Conservation (phyloP, 1,140 invertebrate genomes). For the Oryzaephilus surinamensis region DNA sequence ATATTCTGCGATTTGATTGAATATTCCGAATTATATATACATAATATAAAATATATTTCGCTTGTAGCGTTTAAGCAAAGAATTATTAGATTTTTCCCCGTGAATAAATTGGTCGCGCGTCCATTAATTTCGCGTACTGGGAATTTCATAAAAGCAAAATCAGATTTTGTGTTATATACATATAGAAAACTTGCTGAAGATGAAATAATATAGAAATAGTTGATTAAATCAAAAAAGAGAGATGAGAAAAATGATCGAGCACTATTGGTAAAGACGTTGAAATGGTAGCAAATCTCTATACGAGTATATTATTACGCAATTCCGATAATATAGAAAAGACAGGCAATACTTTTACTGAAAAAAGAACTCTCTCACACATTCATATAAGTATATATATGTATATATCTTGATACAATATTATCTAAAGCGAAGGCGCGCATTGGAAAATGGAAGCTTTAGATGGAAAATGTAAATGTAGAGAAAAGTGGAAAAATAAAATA, state of each 20-base stretch:
- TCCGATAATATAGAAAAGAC: no score
- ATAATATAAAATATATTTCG: no score
- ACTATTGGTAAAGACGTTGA: neutral
- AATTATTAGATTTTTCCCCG: constrained; percentile 14
- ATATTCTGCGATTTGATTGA: no score
- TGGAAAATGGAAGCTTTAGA: constrained; percentile 27
- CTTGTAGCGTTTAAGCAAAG: constrained; percentile 8
- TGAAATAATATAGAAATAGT: constrained; percentile 12
- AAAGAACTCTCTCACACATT: constrained; percentile 2
- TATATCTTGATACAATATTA: constrained; percentile 15
- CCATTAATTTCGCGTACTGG: constrained; percentile 10
- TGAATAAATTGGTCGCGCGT: constrained; percentile 11
- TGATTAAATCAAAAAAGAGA: constrained; percentile 6
- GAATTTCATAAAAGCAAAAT: constrained; percentile 13
- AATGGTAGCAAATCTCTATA: neutral
- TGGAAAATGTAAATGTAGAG: constrained; percentile 30
- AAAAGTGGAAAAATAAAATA: constrained; percentile 33
- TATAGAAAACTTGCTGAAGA: no score
- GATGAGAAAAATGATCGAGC: neutral
- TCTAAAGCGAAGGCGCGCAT: constrained; percentile 18
- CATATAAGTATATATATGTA: constrained; percentile 10
- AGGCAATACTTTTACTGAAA: neutral
- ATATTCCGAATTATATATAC: no score
- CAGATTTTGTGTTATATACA: no score
- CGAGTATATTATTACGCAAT: no score